Percentiles rank a stretch among this genome's conserved stretches.
phyloP scores from a whole-genome alignment of 2,888 invertebrate genomes.

The Flexamia atlantica region DNA sequence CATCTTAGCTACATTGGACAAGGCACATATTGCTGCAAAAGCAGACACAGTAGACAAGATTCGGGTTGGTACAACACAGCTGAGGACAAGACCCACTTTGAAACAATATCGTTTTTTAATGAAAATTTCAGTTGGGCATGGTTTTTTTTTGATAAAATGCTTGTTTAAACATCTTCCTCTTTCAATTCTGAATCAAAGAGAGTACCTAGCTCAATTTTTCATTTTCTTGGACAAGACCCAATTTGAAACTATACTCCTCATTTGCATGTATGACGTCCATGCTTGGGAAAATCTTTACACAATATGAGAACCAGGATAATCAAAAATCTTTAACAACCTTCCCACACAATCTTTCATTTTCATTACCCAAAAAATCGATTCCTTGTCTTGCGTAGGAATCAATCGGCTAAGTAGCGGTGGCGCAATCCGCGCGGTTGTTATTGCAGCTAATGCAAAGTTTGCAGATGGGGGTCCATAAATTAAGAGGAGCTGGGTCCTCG shows the following conservation, averaged over 20 bases:
- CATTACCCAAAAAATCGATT: no score
- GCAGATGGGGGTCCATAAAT: constrained; percentile 56
- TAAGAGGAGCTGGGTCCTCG: constrained; percentile 14
- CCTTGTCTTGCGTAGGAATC: constrained; percentile 31
- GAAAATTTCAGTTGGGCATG: neutral
- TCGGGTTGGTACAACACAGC: constrained; percentile 6
- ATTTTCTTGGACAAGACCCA: constrained; percentile 16
- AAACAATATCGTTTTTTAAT: constrained; percentile 14
- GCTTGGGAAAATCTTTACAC: no score
- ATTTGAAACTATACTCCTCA: constrained; percentile 39
- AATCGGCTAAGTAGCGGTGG: constrained; percentile 44
- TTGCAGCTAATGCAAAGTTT: constrained; percentile 59
- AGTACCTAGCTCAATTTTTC: neutral
- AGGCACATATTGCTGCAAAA: constrained; percentile 35
- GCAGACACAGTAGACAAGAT: constrained; percentile 8
- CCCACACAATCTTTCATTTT: no score
- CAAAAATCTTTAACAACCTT: no score
- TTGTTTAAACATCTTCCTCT: constrained; percentile 12
- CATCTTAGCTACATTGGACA: constrained; percentile 3
- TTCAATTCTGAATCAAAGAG: neutral
- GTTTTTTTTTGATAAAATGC: constrained; percentile 1
- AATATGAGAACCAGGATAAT: no score
- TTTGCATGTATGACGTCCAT: no score
- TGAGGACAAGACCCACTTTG: constrained; percentile 20
- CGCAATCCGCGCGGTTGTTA: constrained; percentile 48